Conservation (phyloP, 2,888 invertebrate species). For the Nephrocerus scutellatus region DNA sequence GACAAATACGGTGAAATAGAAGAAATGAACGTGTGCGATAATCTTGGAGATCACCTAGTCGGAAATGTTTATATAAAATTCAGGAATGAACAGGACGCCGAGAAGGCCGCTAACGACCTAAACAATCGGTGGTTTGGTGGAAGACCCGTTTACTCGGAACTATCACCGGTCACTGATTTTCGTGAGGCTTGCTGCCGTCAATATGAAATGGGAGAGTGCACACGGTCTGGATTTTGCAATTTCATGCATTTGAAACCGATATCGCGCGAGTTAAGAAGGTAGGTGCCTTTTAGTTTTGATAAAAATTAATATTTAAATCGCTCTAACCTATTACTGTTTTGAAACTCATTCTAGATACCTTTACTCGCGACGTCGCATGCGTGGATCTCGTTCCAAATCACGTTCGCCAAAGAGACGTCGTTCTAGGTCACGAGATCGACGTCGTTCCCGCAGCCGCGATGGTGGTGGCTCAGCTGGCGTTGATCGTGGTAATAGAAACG, state of each 20-base stretch:
- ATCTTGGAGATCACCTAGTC: slow-evolving; percentile 95
- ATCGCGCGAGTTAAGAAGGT: slow-evolving; percentile 85
- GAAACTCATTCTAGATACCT: slow-evolving; percentile 60
- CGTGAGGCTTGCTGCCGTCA: slow-evolving; percentile 98
- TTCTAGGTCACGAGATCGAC: slow-evolving; percentile 42
- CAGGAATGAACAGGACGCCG: slow-evolving; percentile 95
- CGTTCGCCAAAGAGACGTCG: slow-evolving; percentile 43
- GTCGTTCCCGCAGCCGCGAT: slow-evolving; percentile 43
- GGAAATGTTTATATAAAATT: slow-evolving; percentile 99
- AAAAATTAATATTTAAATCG: neutral
- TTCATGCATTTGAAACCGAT: slow-evolving; percentile 99
- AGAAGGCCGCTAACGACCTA: slow-evolving; percentile 91
- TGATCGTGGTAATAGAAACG: slow-evolving; percentile 31
- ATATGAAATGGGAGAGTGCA: slow-evolving; percentile 99
- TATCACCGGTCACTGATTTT: slow-evolving; percentile 98
- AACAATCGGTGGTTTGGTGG: slow-evolving; percentile 99
- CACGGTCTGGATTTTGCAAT: slow-evolving; percentile 98
- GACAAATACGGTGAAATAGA: slow-evolving; percentile 99
- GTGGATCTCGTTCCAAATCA: slow-evolving; percentile 42
- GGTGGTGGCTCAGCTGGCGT: too few species aligned
- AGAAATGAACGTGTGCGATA: slow-evolving; percentile 99
- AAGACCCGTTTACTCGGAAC: slow-evolving; percentile 93
- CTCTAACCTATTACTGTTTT: neutral
- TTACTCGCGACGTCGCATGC: slow-evolving; percentile 62
- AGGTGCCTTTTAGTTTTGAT: slow-evolving; percentile 23